Conservation (phyloP, 2,797 vertebrate species). For the Lutjanus campechanus region DNA sequence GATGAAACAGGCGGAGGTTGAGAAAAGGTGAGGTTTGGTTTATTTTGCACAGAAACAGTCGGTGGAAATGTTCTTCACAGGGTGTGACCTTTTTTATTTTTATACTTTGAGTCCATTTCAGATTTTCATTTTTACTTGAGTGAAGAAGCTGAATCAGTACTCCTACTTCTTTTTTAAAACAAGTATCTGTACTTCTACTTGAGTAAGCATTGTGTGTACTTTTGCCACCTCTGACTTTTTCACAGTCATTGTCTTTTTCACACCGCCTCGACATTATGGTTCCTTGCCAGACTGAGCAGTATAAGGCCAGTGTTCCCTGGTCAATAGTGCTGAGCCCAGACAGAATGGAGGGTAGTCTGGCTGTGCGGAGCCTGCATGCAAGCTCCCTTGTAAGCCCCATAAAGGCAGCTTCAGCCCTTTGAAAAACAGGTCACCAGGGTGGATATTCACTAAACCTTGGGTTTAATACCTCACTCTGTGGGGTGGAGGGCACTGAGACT, state of each 20-base stretch:
- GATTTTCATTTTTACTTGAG: no score
- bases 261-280: constrained; percentile 18
- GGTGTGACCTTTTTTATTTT: no score
- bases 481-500: constrained; percentile 68
- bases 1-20: no score
- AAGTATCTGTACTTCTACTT: no score
- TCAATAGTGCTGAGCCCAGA: constrained; percentile 60
- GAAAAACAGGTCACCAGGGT: constrained; percentile 72
- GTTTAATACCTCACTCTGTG: constrained; percentile 81
- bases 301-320: constrained; percentile 53
- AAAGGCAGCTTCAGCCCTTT: constrained; percentile 64
- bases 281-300: constrained; percentile 41
- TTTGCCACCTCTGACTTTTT: background rate
- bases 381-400: constrained; percentile 67
- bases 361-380: constrained; percentile 50
- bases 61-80: no score
- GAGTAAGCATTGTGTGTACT: no score
- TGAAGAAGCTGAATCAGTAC: no score
- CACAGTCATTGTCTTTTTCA: constrained; percentile 13
- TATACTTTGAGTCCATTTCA: no score
- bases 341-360: constrained; percentile 52
- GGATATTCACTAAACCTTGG: constrained; percentile 75
- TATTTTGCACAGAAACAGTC: no score
- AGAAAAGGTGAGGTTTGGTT: no score
- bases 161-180: no score